These are phyloP conservation scores for Pampusana beccarii DNA, from an alignment of 2,113 vertebrate species.

Conservation along the genomic window DNA sequence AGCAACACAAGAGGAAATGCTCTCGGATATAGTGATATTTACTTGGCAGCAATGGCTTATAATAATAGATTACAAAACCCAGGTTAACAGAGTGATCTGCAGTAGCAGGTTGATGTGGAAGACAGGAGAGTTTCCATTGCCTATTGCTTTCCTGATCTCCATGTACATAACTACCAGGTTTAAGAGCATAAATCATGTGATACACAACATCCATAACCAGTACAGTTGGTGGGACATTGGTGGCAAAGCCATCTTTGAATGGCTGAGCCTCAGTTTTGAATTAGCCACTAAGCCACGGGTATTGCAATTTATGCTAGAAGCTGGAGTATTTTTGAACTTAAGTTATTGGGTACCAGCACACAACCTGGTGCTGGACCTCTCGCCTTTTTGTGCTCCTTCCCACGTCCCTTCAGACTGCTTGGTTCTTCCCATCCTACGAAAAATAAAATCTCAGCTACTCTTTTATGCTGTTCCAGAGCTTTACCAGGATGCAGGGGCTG, in stretches of 20 bases:
- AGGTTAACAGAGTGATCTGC: neutral
- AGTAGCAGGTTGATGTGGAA: neutral
- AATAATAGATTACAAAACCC: neutral
- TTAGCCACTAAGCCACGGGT: neutral
- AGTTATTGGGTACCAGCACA: accelerated
- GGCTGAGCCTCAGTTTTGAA: neutral
- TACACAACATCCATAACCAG: neutral
- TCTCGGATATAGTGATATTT: neutral
- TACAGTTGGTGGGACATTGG: neutral
- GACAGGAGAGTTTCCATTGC: neutral
- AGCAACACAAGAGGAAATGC: neutral
- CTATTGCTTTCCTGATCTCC: neutral
- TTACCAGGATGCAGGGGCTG: neutral
- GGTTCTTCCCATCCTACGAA: neutral
- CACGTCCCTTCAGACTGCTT: neutral
- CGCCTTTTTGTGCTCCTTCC: neutral
- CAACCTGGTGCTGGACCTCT: neutral
- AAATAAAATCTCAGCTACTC: slow-evolving; percentile 11
- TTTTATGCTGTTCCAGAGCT: neutral
- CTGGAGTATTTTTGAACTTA: neutral
- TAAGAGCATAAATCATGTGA: neutral
- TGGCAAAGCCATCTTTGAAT: neutral
- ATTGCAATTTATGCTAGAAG: neutral
- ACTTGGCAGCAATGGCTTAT: neutral
- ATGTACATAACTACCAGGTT: neutral